phyloP scores from a whole-genome alignment of 2,888 invertebrate species.

The Tenthredo distinguenda region DNA sequence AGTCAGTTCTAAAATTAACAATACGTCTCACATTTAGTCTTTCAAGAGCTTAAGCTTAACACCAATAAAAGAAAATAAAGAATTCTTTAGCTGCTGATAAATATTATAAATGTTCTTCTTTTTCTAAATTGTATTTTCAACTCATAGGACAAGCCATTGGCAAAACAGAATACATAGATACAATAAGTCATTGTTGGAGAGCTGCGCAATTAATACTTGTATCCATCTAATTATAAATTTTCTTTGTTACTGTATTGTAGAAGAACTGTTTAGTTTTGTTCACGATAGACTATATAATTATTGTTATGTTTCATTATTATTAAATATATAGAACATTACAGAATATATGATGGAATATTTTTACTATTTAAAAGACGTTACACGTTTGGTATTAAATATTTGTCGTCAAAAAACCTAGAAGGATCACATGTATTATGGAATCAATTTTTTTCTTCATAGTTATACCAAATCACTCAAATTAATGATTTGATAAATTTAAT shows the following conservation, averaged over 20 bases:
- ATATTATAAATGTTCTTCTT: neutral
- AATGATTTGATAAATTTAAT: constrained; percentile 46
- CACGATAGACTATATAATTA: constrained; percentile 15
- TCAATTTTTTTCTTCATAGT: constrained; percentile 26
- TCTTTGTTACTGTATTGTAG: neutral
- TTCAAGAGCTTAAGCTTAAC: constrained; percentile 11
- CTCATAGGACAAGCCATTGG: neutral
- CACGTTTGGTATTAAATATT: constrained; percentile 41
- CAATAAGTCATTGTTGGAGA: neutral
- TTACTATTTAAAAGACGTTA: constrained; percentile 48
- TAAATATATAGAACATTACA: constrained; percentile 35
- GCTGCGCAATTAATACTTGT: constrained; percentile 6
- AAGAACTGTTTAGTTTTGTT: neutral
- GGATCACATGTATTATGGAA: constrained; percentile 45
- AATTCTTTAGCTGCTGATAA: neutral
- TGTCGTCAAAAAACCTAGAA: constrained; percentile 34
- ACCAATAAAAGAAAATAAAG: neutral
- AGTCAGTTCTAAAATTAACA: constrained; percentile 31
- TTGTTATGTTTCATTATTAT: constrained; percentile 38
- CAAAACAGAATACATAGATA: neutral
- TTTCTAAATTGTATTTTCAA: neutral
- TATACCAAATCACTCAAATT: constrained; percentile 32
- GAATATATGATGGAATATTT: constrained; percentile 36
- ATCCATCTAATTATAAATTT: neutral
- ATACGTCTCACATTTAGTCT: constrained; percentile 18